Evolutionary conservation across 2,797 vertebrate species (phyloP).

Genomic region (Calcarius lapponicus): DNA sequence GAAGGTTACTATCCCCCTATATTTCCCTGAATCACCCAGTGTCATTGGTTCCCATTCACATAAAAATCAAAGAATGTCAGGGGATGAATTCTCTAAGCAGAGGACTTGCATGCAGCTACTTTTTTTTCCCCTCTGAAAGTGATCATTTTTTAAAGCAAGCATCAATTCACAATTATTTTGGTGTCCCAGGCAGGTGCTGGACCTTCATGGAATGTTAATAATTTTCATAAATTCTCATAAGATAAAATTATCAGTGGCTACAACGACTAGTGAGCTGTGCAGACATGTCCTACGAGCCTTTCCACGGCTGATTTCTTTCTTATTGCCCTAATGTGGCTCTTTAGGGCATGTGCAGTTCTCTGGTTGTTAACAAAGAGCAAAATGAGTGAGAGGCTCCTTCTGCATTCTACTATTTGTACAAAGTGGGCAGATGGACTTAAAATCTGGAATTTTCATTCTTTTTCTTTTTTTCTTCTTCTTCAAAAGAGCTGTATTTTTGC

Average conservation of each 20-base stretch:
- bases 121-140: fast-evolving
- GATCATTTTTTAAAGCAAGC: not conserved
- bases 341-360: not conserved
- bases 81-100: not conserved
- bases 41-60: not conserved
- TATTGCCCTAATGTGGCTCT: not conserved
- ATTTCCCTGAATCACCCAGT: not conserved
- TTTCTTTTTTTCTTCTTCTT: not conserved
- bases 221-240: not conserved
- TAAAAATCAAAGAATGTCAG: not conserved
- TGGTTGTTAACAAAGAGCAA: not conserved
- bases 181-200: not conserved
- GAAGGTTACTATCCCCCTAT: not conserved
- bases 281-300: not conserved
- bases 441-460: not conserved
- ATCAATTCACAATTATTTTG: not conserved
- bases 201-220: not conserved
- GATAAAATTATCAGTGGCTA: not conserved
- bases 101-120: not conserved
- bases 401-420: not conserved
- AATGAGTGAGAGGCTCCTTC: not conserved
- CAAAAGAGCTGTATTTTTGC: not conserved
- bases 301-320: not conserved
- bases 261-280: not conserved
- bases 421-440: not conserved